Base-by-base conservation (phyloP, 1,140 invertebrate genomes). In the Bilobella aurantiaca region DNA sequence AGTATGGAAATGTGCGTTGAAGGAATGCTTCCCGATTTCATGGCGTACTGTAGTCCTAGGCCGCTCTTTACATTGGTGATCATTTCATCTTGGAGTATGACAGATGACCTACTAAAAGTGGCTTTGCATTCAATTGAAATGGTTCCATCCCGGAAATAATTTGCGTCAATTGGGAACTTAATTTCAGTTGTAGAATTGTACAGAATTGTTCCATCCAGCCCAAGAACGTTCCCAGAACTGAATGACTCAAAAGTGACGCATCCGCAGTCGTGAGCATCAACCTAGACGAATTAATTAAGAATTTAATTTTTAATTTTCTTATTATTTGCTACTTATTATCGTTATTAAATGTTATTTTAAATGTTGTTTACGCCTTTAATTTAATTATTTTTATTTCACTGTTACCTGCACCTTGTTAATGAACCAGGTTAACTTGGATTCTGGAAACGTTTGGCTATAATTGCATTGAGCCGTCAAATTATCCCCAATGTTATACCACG, bases 401-500 rank as follows among this genome's bases (percentile, higher is more conserved):
- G n/a, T n/a, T 58, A 72, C 70, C 64, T 69, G 65, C 27, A 42
- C 66, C 23, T 69, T 66, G 56, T 71, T 71, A 0, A 71, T 49
- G 18, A 69, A 62, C 71, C 71, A 73, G 18, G 58, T 47, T 1
- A 73, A n/a, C 12, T 61, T 58, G n/a, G 71, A 62, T 25, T 63
- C 2, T 25, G 71, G 71, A 29, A 65, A 70, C n/a, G 58, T 65
- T 53, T 67, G 69, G 8, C 67, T 62, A 3, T 68, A 62, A 3
- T 42, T 12, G 42, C 71, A 73, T n/a, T 49, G 62, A 3, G 64
- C 68, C 2, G 63, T 64, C 25, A 73, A 73, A 64, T 73, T 70
- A 16, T 73, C 71, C n/a, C 71, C 71, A 32, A 73, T 53, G 34
- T 73, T 73, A 64, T 69, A 69, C 71, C 71, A 73, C 0, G 71